Evolutionary conservation across 1,140 invertebrate species (phyloP).

Genomic region (Doryteuthis pealeii): DNA sequence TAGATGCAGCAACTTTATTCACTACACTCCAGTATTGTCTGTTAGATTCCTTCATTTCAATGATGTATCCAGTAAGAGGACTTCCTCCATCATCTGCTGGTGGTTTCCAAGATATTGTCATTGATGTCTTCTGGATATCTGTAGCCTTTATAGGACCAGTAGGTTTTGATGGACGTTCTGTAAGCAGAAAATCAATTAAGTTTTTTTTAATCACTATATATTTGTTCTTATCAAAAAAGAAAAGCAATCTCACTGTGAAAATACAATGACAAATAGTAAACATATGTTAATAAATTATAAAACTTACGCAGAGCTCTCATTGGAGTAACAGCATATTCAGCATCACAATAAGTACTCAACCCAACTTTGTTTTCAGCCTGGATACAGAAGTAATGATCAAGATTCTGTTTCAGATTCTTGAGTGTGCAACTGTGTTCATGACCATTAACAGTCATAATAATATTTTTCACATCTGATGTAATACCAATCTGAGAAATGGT

Average conservation of each 20-base stretch:
- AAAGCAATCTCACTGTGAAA: not conserved
- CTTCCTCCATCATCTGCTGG: slow-evolving; percentile 88
- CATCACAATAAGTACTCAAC: slow-evolving; percentile 51
- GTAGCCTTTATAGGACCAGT: slow-evolving; percentile 64
- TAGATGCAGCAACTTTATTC: slow-evolving; percentile 24
- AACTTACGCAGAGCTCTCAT: slow-evolving; percentile 92
- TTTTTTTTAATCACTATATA: no score
- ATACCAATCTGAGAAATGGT: slow-evolving; percentile 45
- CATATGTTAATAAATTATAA: not conserved
- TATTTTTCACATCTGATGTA: not conserved
- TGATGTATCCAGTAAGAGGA: slow-evolving; percentile 86
- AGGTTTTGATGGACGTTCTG: not conserved
- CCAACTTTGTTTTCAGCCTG: slow-evolving; percentile 91
- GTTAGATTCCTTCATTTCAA: slow-evolving; percentile 73
- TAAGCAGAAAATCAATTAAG: not conserved
- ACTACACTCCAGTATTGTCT: slow-evolving; percentile 66
- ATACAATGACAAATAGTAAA: not conserved
- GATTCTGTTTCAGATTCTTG: slow-evolving; percentile 65
- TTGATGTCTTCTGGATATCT: slow-evolving; percentile 90
- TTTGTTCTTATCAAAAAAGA: not conserved
- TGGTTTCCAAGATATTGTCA: slow-evolving; percentile 81
- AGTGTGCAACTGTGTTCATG: not conserved
- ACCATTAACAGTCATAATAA: not conserved
- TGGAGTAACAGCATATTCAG: slow-evolving; percentile 19
- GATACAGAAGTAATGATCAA: slow-evolving; percentile 63